These are phyloP conservation scores for Bubo bubo DNA, from an alignment of 2,113 vertebrate genomes.

Conservation along the genomic window DNA sequence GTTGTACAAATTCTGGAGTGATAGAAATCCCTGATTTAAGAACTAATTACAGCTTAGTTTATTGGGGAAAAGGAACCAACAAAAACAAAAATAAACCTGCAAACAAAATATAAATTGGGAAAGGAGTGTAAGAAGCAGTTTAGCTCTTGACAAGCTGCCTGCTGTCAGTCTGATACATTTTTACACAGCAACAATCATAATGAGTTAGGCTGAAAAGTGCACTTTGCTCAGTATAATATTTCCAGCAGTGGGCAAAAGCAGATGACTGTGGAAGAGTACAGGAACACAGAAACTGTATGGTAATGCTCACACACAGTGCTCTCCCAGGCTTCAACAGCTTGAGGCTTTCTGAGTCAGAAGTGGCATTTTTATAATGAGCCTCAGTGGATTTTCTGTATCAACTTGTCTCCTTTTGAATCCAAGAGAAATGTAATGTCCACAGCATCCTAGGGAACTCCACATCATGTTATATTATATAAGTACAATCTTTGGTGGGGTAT, in stretches of 20 bases:
- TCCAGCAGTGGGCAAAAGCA: background rate
- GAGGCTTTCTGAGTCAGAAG: background rate
- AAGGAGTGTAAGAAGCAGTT: background rate
- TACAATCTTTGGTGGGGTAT: background rate
- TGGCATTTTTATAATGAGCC: background rate
- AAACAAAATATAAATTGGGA: background rate
- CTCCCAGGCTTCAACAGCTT: background rate
- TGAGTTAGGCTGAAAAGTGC: accelerated
- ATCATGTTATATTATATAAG: background rate
- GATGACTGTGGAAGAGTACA: background rate
- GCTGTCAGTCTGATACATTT: background rate
- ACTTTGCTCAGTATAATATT: background rate
- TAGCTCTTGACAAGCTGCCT: background rate
- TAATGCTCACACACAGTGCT: background rate
- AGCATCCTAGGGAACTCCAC: background rate
- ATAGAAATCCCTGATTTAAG: background rate
- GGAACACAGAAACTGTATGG: background rate
- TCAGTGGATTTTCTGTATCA: background rate
- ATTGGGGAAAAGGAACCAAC: accelerated
- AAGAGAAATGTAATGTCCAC: background rate
- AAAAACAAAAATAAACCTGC: background rate
- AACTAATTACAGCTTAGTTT: background rate
- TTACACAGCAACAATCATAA: background rate
- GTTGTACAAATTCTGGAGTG: background rate
- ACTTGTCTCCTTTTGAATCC: background rate